Evolutionary conservation across 2,797 vertebrate genomes (phyloP).

Genomic region (Steatocranus sp.): DNA sequence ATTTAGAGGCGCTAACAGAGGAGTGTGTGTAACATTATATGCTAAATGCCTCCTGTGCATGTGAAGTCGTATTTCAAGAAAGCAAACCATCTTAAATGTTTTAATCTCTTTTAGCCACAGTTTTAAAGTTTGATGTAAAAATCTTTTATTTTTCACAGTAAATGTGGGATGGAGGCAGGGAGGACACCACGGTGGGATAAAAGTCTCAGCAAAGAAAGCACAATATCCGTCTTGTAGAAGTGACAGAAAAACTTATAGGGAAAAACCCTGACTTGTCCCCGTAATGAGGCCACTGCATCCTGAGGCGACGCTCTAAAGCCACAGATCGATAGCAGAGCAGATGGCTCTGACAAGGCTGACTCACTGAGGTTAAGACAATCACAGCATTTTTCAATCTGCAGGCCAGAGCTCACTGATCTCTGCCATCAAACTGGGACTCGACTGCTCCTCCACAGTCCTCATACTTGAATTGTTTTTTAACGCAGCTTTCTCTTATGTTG

Average conservation of each 20-base stretch:
- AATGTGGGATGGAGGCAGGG: neutral
- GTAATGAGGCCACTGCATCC: slow-evolving; percentile 17
- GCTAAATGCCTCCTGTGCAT: accelerated
- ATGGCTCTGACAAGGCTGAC: slow-evolving; percentile 20
- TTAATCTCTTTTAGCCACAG: neutral
- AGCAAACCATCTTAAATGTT: accelerated
- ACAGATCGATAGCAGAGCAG: slow-evolving; percentile 38
- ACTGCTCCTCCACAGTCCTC: neutral
- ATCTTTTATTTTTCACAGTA: neutral
- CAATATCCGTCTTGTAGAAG: neutral
- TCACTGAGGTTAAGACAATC: slow-evolving; percentile 31
- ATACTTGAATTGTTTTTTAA: neutral
- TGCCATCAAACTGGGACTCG: neutral
- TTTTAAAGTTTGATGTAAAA: neutral
- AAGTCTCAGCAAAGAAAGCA: neutral
- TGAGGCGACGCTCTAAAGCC: slow-evolving; percentile 13
- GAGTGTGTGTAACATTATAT: accelerated
- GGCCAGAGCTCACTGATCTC: slow-evolving; percentile 20
- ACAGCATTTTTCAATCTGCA: slow-evolving; percentile 22
- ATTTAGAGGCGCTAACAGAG: neutral
- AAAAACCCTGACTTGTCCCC: neutral
- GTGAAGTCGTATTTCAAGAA: neutral
- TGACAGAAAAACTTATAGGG: neutral
- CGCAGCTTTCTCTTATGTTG: neutral
- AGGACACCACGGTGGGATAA: neutral